phyloP scores from a whole-genome alignment of 1,140 invertebrate species.

The Listronotus oregonensis region DNA sequence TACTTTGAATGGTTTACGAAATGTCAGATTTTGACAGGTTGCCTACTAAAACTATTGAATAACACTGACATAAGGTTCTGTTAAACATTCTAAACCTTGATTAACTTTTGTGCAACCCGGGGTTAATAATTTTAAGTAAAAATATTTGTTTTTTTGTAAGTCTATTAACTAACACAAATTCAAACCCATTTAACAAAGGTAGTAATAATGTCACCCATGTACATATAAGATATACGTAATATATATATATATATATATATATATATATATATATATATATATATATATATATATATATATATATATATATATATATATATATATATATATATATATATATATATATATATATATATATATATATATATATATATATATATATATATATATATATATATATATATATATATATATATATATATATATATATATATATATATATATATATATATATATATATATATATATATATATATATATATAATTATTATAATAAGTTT shows the following conservation, averaged over 20 bases:
- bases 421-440: conserved; percentile 14
- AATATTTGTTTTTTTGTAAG: too few relatives aligned
- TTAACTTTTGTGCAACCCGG: too few relatives aligned
- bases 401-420: conserved; percentile 14
- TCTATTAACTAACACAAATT: too few relatives aligned
- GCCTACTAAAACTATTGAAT: too few relatives aligned
- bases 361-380: conserved; percentile 14
- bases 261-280: conserved; percentile 11
- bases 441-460: conserved; percentile 14
- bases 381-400: conserved; percentile 11
- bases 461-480: conserved; percentile 12
- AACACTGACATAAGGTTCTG: too few relatives aligned
- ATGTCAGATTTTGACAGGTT: too few relatives aligned
- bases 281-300: conserved; percentile 11
- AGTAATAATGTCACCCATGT: too few relatives aligned
- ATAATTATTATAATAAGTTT: conserved; percentile 6
- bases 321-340: conserved; percentile 13
- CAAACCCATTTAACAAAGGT: too few relatives aligned
- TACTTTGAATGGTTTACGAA: too few relatives aligned
- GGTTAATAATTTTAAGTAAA: too few relatives aligned
- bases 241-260: conserved; percentile 14
- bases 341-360: conserved; percentile 14
- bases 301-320: conserved; percentile 14
- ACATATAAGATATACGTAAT: too few relatives aligned
- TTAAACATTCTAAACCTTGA: too few relatives aligned